Conservation (phyloP, 2,888 invertebrate genomes). For the Eutolmus rufibarbis region DNA sequence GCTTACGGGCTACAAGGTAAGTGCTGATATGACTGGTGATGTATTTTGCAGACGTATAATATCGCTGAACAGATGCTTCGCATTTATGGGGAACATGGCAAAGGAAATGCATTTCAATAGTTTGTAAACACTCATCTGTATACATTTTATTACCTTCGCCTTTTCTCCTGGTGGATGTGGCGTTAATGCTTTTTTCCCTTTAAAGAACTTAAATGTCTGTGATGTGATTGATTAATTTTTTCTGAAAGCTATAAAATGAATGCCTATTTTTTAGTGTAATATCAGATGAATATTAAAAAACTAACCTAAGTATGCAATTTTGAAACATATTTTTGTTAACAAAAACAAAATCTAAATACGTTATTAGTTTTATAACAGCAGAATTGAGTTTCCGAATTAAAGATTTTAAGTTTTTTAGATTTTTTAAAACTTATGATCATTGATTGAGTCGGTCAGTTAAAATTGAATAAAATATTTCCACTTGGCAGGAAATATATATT, state of each 20-base stretch:
- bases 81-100: neutral
- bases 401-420: too few species aligned
- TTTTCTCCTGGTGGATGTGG: neutral
- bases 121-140: neutral
- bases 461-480: too few species aligned
- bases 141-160: neutral
- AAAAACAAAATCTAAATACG: too few species aligned
- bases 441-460: too few species aligned
- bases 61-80: neutral
- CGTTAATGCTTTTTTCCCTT: neutral
- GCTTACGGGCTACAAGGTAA: conserved; percentile 87
- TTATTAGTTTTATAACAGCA: too few species aligned
- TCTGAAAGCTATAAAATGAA: neutral
- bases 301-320: too few species aligned
- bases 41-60: neutral
- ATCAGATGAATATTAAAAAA: too few species aligned
- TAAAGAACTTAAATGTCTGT: neutral
- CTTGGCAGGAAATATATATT: too few species aligned
- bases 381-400: too few species aligned
- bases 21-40: conserved; percentile 51
- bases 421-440: too few species aligned
- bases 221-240: neutral
- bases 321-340: too few species aligned
- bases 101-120: neutral
- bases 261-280: neutral